Percentiles rank a stretch among this genome's conserved stretches.
These are phyloP conservation scores for Carcharodon carcharias DNA, from an alignment of 2,797 vertebrate genomes.

Conservation along the genomic window DNA sequence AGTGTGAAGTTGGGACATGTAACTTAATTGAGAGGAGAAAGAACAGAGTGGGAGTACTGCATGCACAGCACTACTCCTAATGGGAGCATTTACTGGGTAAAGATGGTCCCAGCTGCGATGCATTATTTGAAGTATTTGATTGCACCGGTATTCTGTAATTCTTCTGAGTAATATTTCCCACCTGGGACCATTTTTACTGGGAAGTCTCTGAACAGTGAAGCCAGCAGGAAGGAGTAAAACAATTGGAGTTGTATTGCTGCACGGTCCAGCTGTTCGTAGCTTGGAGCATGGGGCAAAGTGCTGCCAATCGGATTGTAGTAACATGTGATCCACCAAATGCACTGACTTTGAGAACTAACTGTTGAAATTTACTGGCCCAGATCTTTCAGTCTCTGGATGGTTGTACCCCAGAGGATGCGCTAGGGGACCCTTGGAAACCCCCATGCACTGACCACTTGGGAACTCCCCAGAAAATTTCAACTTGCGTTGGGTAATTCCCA, in stretches of 20 bases:
- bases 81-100: background rate
- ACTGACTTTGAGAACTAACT: background rate
- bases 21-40: background rate
- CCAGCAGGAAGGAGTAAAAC: background rate
- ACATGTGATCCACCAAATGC: background rate
- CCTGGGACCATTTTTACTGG: background rate
- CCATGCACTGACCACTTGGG: too few species aligned
- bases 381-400: too few species aligned
- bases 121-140: constrained; percentile 24
- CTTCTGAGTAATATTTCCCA: constrained; percentile 21
- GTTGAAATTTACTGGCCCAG: background rate
- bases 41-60: background rate
- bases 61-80: background rate
- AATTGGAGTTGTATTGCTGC: background rate
- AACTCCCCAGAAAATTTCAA: too few species aligned
- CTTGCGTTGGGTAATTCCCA: too few species aligned
- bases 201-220: background rate
- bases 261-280: background rate
- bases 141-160: constrained; percentile 22
- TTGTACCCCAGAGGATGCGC: too few species aligned
- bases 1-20: background rate
- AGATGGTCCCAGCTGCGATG: background rate
- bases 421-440: too few species aligned
- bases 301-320: background rate
- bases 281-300: background rate